Base-by-base conservation (phyloP, 2,888 invertebrate species). In the Andrena hattorfiana region DNA sequence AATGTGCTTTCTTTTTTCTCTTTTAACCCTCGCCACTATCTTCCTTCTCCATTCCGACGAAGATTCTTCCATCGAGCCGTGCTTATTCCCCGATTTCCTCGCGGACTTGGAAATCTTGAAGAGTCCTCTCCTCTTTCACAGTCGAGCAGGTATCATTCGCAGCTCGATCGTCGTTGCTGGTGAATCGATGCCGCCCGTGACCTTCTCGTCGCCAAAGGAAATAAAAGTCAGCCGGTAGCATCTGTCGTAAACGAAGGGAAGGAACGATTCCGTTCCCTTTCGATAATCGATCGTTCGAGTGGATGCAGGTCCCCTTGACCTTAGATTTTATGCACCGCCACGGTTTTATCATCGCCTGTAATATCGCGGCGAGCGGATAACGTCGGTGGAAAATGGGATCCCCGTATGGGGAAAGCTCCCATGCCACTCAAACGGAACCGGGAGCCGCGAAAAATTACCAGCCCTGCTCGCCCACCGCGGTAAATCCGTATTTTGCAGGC, bases 401-500 rank as follows among this genome's bases (percentile, higher is more conserved):
- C 30, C 32, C 32, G 26, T 26, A 42, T 23, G 32, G 8, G 32
- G 35, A 20, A 30, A 32, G 54, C 63, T 16, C n/a, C n/a, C 10
- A 1, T 13, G 20, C 32, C 20, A 56, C 56, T 56, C 56, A 10
- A 10, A 26, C 56, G 23, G 10, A 4, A 8, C 23, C n/a, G 56
- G 3, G 23, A 23, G 16, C 13, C 28, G 0, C 20, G 23, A 42
- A 59, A 66, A 60, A 75, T 64, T 23, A 20, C 4, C 23, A 26
- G 13, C 26, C 8, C 26, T 7, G 10, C 30, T 13, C 62, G 30
- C 30, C 42, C 71, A 13, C 16, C 2, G 28, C 48, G 28, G 20
- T 66, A 72, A 68, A 69, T 69, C 68, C 68, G 63, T 42, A 81
- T 77, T 64, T 77, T 59, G 66, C 60, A 35, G 30, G 32, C 35